A percentile compares a stretch with the other conserved stretches of the same genome.
Evolutionary conservation across 2,888 invertebrate species (phyloP).

Genomic region (Eupeodes luniger): DNA sequence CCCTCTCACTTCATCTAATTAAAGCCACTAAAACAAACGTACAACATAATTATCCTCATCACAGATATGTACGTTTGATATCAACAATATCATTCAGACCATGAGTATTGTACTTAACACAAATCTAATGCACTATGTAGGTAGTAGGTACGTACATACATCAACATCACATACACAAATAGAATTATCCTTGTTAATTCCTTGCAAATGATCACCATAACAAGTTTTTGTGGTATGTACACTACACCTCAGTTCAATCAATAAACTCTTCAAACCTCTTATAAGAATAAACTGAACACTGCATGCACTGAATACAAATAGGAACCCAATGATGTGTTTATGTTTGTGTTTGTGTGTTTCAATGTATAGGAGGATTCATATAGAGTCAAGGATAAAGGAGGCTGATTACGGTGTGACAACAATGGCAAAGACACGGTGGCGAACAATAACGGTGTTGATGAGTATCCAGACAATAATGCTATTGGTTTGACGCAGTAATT

Average conservation of each 20-base stretch:
- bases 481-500: conserved; percentile 64
- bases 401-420: conserved; percentile 20
- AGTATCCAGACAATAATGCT: conserved; percentile 58
- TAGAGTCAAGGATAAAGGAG: conserved; percentile 5
- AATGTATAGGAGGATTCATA: background rate
- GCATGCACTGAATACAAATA: background rate
- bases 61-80: conserved; percentile 46
- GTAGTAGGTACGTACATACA: too few species aligned
- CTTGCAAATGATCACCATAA: conserved; percentile 64
- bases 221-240: conserved; percentile 60
- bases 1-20: background rate
- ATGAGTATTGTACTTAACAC: conserved; percentile 49
- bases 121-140: conserved; percentile 62
- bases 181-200: conserved; percentile 67
- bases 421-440: conserved; percentile 9
- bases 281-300: conserved; percentile 16
- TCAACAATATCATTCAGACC: conserved; percentile 45
- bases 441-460: conserved; percentile 52
- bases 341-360: too few species aligned
- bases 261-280: conserved; percentile 36
- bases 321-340: too few species aligned
- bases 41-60: background rate
- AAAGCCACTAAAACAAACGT: background rate
- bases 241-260: conserved; percentile 32
- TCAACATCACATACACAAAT: conserved; percentile 16